These are phyloP conservation scores for Menidia beryllina DNA, from an alignment of 2,113 vertebrate genomes.

Conservation along the genomic window DNA sequence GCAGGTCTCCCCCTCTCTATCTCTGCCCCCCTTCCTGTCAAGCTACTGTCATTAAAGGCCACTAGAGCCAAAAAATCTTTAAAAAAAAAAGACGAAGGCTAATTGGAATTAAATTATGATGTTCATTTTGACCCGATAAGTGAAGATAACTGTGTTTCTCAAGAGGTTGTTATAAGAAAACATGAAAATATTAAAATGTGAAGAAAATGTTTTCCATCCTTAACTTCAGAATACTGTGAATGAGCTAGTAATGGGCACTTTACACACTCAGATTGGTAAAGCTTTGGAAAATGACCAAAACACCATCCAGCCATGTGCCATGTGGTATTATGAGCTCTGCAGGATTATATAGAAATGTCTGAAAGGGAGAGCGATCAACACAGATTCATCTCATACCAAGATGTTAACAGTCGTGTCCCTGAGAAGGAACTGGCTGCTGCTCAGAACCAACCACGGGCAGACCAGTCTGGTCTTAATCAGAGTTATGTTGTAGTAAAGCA, in stretches of 20 bases:
- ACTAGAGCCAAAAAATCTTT: too few relatives aligned
- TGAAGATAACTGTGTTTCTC: neutral
- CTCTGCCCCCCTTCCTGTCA: too few relatives aligned
- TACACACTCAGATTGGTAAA: neutral
- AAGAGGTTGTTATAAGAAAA: neutral
- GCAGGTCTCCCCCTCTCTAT: too few relatives aligned
- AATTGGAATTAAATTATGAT: neutral
- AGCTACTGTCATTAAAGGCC: too few relatives aligned
- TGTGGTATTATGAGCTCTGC: neutral
- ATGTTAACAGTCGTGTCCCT: conserved; percentile 64
- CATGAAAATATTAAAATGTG: neutral
- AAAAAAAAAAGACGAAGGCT: neutral
- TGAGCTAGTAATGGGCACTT: neutral
- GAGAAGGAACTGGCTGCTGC: conserved; percentile 64
- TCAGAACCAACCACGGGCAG: conserved; percentile 69
- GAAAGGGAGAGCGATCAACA: conserved; percentile 15
- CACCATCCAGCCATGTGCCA: conserved; percentile 1
- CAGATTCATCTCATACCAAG: conserved; percentile 56
- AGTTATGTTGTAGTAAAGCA: conserved; percentile 76
- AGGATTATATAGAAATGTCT: conserved; percentile 23
- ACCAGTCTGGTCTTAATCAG: conserved; percentile 83
- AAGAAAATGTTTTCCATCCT: neutral
- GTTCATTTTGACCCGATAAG: neutral
- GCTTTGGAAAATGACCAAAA: neutral
- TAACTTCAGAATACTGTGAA: neutral